Conservation (phyloP, 2,113 vertebrate genomes). For the Antennarius striatus region DNA sequence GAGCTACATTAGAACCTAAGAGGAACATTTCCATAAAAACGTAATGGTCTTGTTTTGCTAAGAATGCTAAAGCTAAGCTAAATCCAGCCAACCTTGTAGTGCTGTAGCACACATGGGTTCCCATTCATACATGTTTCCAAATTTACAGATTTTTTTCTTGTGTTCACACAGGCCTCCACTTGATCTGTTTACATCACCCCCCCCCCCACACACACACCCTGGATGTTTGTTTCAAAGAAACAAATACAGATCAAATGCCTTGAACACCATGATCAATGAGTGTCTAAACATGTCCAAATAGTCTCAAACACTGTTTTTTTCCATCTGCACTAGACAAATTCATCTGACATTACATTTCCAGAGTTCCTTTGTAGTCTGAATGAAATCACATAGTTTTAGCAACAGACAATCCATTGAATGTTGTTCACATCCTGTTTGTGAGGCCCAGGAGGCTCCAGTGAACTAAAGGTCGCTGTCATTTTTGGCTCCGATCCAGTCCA, state of each 20-base stretch:
- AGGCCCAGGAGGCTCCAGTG: slow-evolving; percentile 56
- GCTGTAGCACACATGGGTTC: no score
- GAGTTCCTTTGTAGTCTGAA: slow-evolving; percentile 6
- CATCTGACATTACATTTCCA: slow-evolving; percentile 4
- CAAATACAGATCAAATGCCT: background rate
- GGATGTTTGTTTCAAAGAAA: slow-evolving; percentile 12
- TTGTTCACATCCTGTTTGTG: slow-evolving; percentile 66
- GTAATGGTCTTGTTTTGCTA: background rate
- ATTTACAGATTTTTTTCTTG: background rate
- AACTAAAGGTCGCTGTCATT: slow-evolving; percentile 60
- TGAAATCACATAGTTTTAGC: slow-evolving; percentile 27
- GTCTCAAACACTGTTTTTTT: background rate
- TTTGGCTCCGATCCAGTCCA: slow-evolving; percentile 58
- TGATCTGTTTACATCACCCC: background rate
- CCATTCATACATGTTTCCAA: no score
- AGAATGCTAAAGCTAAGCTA: background rate
- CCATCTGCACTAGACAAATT: background rate
- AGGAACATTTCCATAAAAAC: no score
- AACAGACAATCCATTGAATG: slow-evolving; percentile 46
- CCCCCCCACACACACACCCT: background rate
- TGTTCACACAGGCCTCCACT: background rate
- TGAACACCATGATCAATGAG: background rate
- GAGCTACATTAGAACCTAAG: background rate
- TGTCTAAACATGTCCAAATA: background rate
- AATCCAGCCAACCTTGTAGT: background rate